Percentiles rank a stretch among this genome's conserved stretches.
phyloP scores from a whole-genome alignment of 2,113 vertebrate genomes.

The Cygnus atratus region DNA sequence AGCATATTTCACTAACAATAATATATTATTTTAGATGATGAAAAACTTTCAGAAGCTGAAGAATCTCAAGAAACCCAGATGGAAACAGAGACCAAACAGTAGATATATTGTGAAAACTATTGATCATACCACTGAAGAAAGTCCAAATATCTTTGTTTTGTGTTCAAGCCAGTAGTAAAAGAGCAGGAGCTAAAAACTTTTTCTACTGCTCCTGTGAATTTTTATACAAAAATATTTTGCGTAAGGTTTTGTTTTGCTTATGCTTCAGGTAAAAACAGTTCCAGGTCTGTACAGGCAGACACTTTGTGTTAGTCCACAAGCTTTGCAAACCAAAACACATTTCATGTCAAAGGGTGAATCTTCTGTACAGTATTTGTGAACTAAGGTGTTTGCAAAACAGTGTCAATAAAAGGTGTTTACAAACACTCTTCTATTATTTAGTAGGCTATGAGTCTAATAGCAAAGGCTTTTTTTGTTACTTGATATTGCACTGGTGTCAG shows the following conservation, averaged over 20 bases:
- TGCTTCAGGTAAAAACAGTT: conserved; percentile 2
- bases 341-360: not conserved
- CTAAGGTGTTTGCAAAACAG: not conserved
- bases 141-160: not conserved
- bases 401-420: conserved; percentile 42
- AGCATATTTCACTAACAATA: conserved; percentile 3
- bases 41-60: conserved; percentile 91
- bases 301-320: not conserved
- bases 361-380: not conserved
- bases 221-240: conserved; percentile 17
- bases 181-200: not conserved
- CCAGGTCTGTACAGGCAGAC: not conserved
- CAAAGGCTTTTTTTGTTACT: not conserved
- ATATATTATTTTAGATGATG: conserved; percentile 84
- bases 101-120: conserved; percentile 12
- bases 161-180: conserved; percentile 29
- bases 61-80: conserved; percentile 85
- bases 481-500: not conserved
- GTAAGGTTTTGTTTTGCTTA: not conserved
- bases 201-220: conserved; percentile 9
- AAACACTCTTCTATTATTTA: not conserved
- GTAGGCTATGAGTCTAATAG: not conserved
- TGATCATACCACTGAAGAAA: not conserved
- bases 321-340: not conserved
- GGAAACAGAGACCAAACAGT: conserved; percentile 81